Evolutionary conservation across 2,113 vertebrate genomes (phyloP).

Genomic region (Phalacrocorax pelagicus): DNA sequence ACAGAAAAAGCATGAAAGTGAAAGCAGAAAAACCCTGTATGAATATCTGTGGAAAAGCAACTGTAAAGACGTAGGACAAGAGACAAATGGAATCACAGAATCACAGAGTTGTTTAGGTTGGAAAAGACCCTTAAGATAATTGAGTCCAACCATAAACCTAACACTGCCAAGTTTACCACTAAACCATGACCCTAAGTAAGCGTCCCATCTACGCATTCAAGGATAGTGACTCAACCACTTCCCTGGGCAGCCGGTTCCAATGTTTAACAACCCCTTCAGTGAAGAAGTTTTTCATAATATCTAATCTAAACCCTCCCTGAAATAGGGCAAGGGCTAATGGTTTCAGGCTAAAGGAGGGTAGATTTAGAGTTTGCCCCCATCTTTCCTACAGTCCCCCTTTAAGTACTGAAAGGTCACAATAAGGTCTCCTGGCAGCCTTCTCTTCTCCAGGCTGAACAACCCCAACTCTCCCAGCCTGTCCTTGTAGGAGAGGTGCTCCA

Average conservation of each 20-base stretch:
- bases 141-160: background rate
- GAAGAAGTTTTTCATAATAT: background rate
- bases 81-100: background rate
- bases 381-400: too few species aligned
- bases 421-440: too few species aligned
- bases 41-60: background rate
- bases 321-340: background rate
- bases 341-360: too few species aligned
- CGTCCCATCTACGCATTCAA: too few species aligned
- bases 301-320: background rate
- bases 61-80: background rate
- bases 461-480: too few species aligned
- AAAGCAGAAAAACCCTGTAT: fast-evolving
- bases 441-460: too few species aligned
- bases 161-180: background rate
- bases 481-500: too few species aligned
- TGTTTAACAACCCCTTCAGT: background rate
- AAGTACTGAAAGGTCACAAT: too few species aligned
- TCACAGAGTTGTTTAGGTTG: background rate
- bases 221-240: background rate
- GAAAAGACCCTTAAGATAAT: background rate
- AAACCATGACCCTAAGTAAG: background rate
- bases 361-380: too few species aligned
- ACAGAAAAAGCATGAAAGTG: background rate
- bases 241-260: background rate